A percentile compares a stretch with the other conserved stretches of the same genome.
phyloP scores from a whole-genome alignment of 2,113 vertebrate species.

The Pan troglodytes region NHGRI_mPanTro3-v2.1_pri NC_072398.2:106767501-106768000 shows the following conservation, averaged over 20 bases:
- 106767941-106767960: conserved; percentile 9
- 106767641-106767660: neutral
- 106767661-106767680: neutral
- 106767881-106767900: neutral
- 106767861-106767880: conserved; percentile 16
- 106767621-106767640: neutral
- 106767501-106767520: neutral
- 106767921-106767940: conserved; percentile 34
- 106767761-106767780: neutral
- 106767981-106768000: neutral
- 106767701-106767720: neutral
- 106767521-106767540: neutral
- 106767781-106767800: neutral
- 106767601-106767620: neutral
- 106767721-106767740: neutral
- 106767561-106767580: neutral
- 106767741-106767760: neutral
- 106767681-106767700: neutral
- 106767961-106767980: neutral
- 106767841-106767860: neutral
- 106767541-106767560: neutral
- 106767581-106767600: neutral
- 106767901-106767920: neutral
- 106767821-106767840: neutral
- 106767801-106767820: neutral